Conservation (phyloP, 1,140 invertebrate species). For the Pomacea maculata region DNA sequence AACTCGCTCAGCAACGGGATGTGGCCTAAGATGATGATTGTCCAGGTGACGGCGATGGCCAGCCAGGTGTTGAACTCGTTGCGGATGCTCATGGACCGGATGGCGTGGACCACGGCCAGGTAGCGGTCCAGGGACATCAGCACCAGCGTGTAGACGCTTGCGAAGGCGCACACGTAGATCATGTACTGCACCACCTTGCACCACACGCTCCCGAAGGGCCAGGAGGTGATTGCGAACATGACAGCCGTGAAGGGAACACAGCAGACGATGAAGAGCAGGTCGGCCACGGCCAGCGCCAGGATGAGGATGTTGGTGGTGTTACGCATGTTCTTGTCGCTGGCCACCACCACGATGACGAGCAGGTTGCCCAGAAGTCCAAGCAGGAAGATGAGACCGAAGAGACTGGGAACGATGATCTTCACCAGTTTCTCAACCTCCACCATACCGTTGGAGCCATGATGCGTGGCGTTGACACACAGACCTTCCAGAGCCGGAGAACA, state of each 20-base stretch:
- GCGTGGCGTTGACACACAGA: background rate
- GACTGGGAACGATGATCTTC: slow-evolving; percentile 75
- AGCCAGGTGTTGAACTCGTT: slow-evolving; percentile 85
- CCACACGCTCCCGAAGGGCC: slow-evolving; percentile 91
- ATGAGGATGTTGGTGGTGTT: slow-evolving; percentile 94
- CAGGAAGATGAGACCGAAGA: slow-evolving; percentile 88
- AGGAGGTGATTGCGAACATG: slow-evolving; percentile 68
- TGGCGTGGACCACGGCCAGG: slow-evolving; percentile 93
- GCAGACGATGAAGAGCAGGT: slow-evolving; percentile 93
- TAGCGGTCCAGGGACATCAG: slow-evolving; percentile 95
- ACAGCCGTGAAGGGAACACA: slow-evolving; percentile 80
- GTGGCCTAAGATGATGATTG: slow-evolving; percentile 77
- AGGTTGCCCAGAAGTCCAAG: slow-evolving; percentile 89
- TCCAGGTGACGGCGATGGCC: slow-evolving; percentile 78
- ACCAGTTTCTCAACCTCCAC: slow-evolving; percentile 42
- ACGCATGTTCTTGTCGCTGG: slow-evolving; percentile 89
- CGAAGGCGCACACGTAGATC: slow-evolving; percentile 83
- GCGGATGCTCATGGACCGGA: slow-evolving; percentile 85
- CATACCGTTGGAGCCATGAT: too few species aligned
- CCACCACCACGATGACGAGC: slow-evolving; percentile 83
- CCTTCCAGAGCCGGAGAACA: too few species aligned
- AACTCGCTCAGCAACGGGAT: slow-evolving; percentile 81
- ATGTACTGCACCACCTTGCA: slow-evolving; percentile 86
- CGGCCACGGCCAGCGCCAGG: slow-evolving; percentile 83
- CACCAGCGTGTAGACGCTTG: slow-evolving; percentile 92